Conservation (phyloP, 37 sponge, comb jelly and placozoan species). For the Ephydatia muelleri region DNA sequence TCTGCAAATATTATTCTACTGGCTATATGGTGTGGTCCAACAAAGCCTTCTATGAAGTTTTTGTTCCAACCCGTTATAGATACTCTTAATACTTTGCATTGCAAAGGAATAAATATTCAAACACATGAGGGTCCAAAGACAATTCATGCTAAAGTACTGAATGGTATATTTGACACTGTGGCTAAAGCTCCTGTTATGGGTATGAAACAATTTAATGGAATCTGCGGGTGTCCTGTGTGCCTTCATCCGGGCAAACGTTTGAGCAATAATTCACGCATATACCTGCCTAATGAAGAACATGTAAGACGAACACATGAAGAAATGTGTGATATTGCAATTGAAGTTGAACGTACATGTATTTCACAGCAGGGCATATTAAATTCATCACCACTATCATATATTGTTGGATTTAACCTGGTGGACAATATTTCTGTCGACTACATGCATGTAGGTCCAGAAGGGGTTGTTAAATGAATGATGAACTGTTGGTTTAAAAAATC, state of each 20-base stretch:
- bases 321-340: background rate
- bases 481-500: constrained; percentile 22
- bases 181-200: too few relatives aligned
- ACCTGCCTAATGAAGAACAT: background rate
- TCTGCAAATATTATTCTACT: too few relatives aligned
- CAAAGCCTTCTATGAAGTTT: too few relatives aligned
- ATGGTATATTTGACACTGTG: too few relatives aligned
- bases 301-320: constrained; percentile 3
- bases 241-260: constrained; percentile 35
- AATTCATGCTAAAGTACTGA: too few relatives aligned
- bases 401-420: constrained; percentile 4
- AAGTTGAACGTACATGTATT: constrained; percentile 5
- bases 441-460: constrained; percentile 30
- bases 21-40: too few relatives aligned
- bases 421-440: constrained; percentile 26
- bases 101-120: too few relatives aligned
- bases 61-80: too few relatives aligned
- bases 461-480: background rate
- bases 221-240: constrained; percentile 45
- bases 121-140: too few relatives aligned
- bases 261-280: constrained; percentile 15
- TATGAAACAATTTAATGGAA: too few relatives aligned
- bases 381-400: background rate
- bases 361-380: too few relatives aligned
- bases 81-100: too few relatives aligned